phyloP scores from a whole-genome alignment of 2,113 vertebrate genomes.

The Peromyscus polionotus region DNA sequence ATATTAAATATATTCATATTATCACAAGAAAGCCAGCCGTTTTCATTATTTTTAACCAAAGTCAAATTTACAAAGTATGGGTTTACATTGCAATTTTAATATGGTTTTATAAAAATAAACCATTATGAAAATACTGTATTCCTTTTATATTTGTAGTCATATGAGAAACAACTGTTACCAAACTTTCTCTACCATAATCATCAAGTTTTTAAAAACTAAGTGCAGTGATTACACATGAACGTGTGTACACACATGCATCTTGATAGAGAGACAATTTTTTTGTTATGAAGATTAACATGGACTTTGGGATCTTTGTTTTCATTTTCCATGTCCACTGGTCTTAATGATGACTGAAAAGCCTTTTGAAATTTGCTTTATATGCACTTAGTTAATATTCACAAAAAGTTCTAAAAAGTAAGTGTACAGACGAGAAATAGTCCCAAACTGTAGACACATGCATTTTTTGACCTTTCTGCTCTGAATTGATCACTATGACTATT shows the following conservation, averaged over 20 bases:
- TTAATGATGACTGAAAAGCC: neutral
- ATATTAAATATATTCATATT: neutral
- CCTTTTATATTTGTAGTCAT: neutral
- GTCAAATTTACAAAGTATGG: neutral
- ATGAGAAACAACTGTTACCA: neutral
- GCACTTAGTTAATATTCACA: neutral
- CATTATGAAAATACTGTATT: neutral
- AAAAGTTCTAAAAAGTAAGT: neutral
- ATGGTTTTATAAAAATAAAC: neutral
- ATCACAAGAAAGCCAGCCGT: neutral
- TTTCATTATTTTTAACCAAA: neutral
- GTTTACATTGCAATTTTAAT: neutral
- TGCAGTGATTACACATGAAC: neutral
- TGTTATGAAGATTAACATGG: neutral
- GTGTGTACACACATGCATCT: neutral
- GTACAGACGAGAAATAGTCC: neutral
- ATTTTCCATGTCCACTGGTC: neutral
- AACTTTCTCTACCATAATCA: neutral
- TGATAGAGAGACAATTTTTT: neutral
- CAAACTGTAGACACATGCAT: neutral
- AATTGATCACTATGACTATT: neutral
- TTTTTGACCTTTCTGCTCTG: neutral
- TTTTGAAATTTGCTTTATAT: neutral
- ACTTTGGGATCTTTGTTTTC: neutral
- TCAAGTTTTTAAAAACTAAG: neutral